These are phyloP conservation scores for Caenorhabditis angaria DNA, from an alignment of 2,888 invertebrate species.

Conservation along the genomic window DNA sequence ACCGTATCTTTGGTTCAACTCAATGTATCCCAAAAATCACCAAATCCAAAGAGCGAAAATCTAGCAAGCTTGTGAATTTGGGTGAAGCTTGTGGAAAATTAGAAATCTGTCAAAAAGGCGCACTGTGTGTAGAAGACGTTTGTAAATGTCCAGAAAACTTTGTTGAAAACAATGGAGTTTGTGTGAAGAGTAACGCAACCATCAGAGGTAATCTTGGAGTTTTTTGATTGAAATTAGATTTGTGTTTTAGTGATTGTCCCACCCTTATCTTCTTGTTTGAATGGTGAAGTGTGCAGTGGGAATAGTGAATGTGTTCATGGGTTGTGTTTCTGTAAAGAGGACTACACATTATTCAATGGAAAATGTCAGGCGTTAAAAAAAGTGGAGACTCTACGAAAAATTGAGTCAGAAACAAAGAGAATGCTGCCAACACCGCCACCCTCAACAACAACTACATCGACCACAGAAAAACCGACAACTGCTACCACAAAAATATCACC, in stretches of 20 bases:
- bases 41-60: slow-evolving; percentile 19
- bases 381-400: neutral
- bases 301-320: slow-evolving; percentile 61
- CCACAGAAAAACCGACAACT: slow-evolving; percentile 8
- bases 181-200: slow-evolving; percentile 41
- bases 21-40: slow-evolving; percentile 53
- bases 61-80: slow-evolving; percentile 36
- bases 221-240: neutral
- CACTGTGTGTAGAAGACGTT: slow-evolving; percentile 47
- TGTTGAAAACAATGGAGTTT: slow-evolving; percentile 39
- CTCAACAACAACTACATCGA: slow-evolving; percentile 18
- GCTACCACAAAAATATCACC: slow-evolving; percentile 3
- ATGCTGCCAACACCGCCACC: neutral
- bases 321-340: slow-evolving; percentile 59
- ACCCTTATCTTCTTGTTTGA: slow-evolving; percentile 57
- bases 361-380: slow-evolving; percentile 3
- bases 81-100: slow-evolving; percentile 38
- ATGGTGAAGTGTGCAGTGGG: slow-evolving; percentile 63
- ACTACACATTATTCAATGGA: slow-evolving; percentile 52
- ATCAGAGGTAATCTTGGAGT: slow-evolving; percentile 30
- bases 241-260: slow-evolving; percentile 47
- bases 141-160: slow-evolving; percentile 59
- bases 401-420: neutral
- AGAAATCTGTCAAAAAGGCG: slow-evolving; percentile 47
- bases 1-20: slow-evolving; percentile 57